These are phyloP conservation scores for Drosophila miranda DNA, from an alignment of 1,140 invertebrate genomes.

Conservation along the genomic window DNA sequence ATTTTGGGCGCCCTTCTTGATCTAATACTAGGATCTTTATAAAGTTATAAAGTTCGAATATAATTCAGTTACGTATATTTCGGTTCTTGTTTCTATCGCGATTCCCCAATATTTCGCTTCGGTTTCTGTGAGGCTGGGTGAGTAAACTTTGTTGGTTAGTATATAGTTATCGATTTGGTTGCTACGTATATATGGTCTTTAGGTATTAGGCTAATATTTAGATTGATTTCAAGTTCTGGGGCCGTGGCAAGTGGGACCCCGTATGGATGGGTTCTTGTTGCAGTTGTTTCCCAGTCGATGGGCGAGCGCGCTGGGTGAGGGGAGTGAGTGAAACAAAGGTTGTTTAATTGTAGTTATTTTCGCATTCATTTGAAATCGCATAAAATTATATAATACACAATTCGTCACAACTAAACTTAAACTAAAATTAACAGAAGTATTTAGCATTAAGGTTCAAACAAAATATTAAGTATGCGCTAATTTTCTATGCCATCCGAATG, in stretches of 20 bases:
- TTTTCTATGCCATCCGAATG: conserved; percentile 38
- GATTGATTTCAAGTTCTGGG: conserved; percentile 42
- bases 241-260: conserved; percentile 46
- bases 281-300: conserved; percentile 40
- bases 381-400: conserved; percentile 80
- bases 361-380: conserved; percentile 74
- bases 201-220: conserved; percentile 53
- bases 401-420: conserved; percentile 77
- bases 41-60: conserved; percentile 68
- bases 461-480: conserved; percentile 48
- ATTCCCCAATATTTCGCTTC: conserved; percentile 26
- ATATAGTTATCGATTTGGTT: conserved; percentile 50
- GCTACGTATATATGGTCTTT: conserved; percentile 72
- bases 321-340: conserved; percentile 47
- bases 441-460: conserved; percentile 51
- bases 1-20: conserved; percentile 28
- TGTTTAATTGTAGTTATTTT: conserved; percentile 61
- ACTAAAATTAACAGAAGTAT: conserved; percentile 71
- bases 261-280: conserved; percentile 71
- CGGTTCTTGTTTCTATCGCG: conserved; percentile 41
- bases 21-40: conserved; percentile 52
- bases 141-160: conserved; percentile 55
- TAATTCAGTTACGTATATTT: conserved; percentile 77
- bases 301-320: not conserved
- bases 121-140: conserved; percentile 22